A percentile compares a stretch with the other conserved stretches of the same genome.
Conservation (phyloP, 2,113 vertebrate genomes). For the Carettochelys insculpta region DNA sequence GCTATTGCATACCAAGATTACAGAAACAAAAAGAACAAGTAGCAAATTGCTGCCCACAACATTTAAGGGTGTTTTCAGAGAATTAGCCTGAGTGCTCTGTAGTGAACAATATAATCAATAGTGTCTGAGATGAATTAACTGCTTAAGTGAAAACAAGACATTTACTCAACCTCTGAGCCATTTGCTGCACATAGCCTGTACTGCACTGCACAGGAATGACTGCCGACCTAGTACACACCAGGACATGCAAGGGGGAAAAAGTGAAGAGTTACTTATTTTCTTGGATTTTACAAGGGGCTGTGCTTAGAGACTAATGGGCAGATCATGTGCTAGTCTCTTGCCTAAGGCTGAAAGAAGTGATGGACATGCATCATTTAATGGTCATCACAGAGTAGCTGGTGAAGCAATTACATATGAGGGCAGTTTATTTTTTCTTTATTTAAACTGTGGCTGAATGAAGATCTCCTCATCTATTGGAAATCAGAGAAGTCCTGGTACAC, state of each 20-base stretch:
- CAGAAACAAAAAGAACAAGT: slow-evolving; percentile 39
- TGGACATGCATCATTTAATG: background rate
- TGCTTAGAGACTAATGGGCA: background rate
- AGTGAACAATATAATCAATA: background rate
- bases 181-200: background rate
- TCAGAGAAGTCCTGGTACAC: background rate
- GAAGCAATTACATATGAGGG: background rate
- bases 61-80: background rate
- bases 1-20: background rate
- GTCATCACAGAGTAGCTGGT: background rate
- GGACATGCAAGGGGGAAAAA: background rate
- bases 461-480: background rate
- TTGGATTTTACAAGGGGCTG: background rate
- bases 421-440: background rate
- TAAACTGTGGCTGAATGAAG: background rate
- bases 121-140: background rate
- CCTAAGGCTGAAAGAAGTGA: background rate
- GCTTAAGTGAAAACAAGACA: background rate
- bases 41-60: slow-evolving; percentile 16
- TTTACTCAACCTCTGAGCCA: background rate
- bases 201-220: too few species aligned
- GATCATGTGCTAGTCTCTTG: background rate
- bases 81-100: background rate
- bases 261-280: background rate
- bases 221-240: background rate